A percentile compares a stretch with the other conserved stretches of the same genome.
Evolutionary conservation across 2,113 vertebrate genomes (phyloP).

Genomic region (Charina bottae): DNA sequence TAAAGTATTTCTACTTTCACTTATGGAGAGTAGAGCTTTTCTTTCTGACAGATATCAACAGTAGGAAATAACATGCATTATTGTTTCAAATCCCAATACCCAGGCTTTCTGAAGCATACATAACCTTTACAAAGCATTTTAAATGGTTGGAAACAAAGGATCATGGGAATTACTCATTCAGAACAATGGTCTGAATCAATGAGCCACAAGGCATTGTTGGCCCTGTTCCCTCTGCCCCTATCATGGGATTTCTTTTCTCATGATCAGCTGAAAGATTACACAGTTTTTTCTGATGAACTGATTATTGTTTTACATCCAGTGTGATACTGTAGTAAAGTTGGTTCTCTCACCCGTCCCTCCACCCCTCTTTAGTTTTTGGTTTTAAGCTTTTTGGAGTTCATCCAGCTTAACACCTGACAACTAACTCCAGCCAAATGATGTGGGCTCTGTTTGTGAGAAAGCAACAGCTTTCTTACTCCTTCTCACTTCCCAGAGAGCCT

Average conservation of each 20-base stretch:
- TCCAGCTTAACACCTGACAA: no score
- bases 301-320: no score
- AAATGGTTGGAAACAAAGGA: background rate
- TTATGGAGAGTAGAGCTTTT: background rate
- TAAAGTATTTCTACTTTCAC: conserved; percentile 2
- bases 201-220: background rate
- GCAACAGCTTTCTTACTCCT: no score
- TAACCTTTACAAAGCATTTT: conserved; percentile 10
- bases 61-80: conserved; percentile 20
- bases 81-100: conserved; percentile 19
- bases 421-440: no score
- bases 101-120: background rate
- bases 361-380: no score
- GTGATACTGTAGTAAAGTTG: no score
- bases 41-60: conserved; percentile 9
- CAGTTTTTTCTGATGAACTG: no score
- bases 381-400: no score
- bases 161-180: background rate
- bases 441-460: no score
- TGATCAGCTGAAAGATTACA: background rate
- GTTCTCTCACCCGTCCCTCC: no score
- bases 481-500: no score
- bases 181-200: background rate
- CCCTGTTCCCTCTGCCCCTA: background rate
- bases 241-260: background rate